Conservation (phyloP, 2,797 vertebrate genomes). For the Diplodus puntazzo region DNA sequence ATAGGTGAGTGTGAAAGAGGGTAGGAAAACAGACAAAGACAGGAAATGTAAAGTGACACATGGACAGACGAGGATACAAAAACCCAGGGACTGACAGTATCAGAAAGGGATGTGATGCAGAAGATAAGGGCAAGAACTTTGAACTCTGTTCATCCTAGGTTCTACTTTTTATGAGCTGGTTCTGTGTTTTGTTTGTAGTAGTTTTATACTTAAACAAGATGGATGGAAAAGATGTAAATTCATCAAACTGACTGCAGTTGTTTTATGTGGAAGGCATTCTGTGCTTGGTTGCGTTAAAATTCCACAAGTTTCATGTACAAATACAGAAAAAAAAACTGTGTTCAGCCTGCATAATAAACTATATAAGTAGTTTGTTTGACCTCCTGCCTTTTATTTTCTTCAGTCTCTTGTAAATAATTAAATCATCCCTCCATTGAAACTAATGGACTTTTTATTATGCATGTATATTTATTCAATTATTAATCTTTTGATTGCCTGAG, state of each 20-base stretch:
- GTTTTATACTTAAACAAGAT: not conserved
- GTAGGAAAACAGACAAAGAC: too few species aligned
- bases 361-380: slow-evolving; percentile 29
- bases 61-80: too few species aligned
- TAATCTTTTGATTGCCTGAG: slow-evolving; percentile 61
- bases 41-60: too few species aligned
- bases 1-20: too few species aligned
- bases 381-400: slow-evolving; percentile 7
- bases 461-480: slow-evolving; percentile 72
- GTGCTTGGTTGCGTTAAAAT: not conserved
- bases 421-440: slow-evolving; percentile 54
- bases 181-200: too few species aligned
- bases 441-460: slow-evolving; percentile 64
- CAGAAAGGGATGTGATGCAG: not conserved
- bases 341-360: not conserved
- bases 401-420: slow-evolving; percentile 55
- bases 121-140: not conserved
- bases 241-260: not conserved
- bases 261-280: not conserved
- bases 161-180: too few species aligned
- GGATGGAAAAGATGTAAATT: not conserved
- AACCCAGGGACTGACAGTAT: too few species aligned
- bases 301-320: not conserved
- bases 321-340: not conserved
- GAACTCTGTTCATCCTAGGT: too few species aligned